These are phyloP conservation scores for Allygus modestus DNA, from an alignment of 2,888 invertebrate genomes.

Conservation along the genomic window DNA sequence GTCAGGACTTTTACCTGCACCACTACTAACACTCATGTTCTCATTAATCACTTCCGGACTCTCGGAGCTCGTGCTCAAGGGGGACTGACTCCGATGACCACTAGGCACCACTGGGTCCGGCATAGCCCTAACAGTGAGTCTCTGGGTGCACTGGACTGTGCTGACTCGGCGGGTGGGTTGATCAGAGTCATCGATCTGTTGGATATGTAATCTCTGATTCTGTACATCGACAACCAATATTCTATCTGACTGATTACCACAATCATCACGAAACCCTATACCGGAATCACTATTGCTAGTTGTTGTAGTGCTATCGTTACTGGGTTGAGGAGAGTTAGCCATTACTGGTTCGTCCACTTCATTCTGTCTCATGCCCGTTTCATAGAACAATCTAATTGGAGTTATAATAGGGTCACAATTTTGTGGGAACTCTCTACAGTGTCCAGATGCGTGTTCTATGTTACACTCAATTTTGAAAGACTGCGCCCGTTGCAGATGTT, in stretches of 20 bases:
- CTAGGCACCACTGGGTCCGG: constrained; percentile 79
- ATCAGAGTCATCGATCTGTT: constrained; percentile 69
- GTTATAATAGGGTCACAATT: constrained; percentile 83
- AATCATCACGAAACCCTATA: constrained; percentile 95
- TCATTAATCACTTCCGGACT: constrained; percentile 69
- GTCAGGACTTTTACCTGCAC: constrained; percentile 73
- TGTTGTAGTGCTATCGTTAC: constrained; percentile 87
- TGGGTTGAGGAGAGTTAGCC: constrained; percentile 91
- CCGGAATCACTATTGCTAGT: constrained; percentile 97
- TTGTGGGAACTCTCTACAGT: constrained; percentile 93
- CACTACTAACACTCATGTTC: constrained; percentile 71
- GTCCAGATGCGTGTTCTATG: constrained; percentile 84
- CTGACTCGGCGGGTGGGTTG: constrained; percentile 55
- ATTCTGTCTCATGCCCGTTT: constrained; percentile 62
- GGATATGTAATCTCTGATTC: constrained; percentile 72
- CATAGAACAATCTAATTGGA: constrained; percentile 78
- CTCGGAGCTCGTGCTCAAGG: constrained; percentile 71
- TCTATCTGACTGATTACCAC: constrained; percentile 88
- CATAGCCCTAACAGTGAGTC: constrained; percentile 83
- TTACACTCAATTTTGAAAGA: constrained; percentile 93
- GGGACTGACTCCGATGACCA: constrained; percentile 70
- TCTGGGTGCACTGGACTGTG: constrained; percentile 67
- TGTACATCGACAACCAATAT: constrained; percentile 87
- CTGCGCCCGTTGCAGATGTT: constrained; percentile 88
- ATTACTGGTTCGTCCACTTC: constrained; percentile 77